These are phyloP conservation scores for Euschistus heros DNA, from an alignment of 1,140 invertebrate genomes.

Conservation along the genomic window DNA sequence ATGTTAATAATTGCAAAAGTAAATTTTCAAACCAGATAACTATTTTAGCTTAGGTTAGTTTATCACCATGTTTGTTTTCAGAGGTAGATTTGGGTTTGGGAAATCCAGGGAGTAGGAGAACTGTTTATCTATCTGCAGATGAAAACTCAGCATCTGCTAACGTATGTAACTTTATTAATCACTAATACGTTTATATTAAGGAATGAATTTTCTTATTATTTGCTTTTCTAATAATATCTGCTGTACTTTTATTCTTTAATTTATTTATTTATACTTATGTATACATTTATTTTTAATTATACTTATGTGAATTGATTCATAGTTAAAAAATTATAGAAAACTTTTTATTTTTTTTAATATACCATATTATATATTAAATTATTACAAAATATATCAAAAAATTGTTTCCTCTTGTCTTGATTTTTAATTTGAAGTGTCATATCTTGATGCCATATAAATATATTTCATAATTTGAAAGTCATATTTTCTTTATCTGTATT, in stretches of 20 bases:
- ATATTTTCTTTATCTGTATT: too few relatives aligned
- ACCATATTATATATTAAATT: too few relatives aligned
- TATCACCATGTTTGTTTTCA: background rate
- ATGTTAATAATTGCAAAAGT: background rate
- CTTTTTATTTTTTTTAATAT: too few relatives aligned
- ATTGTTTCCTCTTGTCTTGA: too few relatives aligned
- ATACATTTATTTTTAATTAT: background rate
- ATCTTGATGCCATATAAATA: too few relatives aligned
- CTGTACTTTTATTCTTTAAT: conserved; percentile 18
- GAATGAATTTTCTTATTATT: too few relatives aligned
- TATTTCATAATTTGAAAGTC: too few relatives aligned
- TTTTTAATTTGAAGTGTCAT: too few relatives aligned
- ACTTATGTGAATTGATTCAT: too few relatives aligned
- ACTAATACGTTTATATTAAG: too few relatives aligned
- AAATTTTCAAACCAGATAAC: background rate
- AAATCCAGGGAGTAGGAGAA: conserved; percentile 62
- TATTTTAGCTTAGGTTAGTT: conserved; percentile 2
- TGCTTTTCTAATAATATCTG: conserved; percentile 1
- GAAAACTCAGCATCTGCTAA: conserved; percentile 35
- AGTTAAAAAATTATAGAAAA: too few relatives aligned
- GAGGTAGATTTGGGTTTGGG: conserved; percentile 42
- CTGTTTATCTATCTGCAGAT: conserved; percentile 71
- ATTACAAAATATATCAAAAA: too few relatives aligned
- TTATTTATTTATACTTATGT: background rate
- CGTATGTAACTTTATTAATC: conserved; percentile 26